A percentile compares a stretch with the other conserved stretches of the same genome.
Conservation (phyloP, 2,113 vertebrate species). For the Catagonus wagneri region DNA sequence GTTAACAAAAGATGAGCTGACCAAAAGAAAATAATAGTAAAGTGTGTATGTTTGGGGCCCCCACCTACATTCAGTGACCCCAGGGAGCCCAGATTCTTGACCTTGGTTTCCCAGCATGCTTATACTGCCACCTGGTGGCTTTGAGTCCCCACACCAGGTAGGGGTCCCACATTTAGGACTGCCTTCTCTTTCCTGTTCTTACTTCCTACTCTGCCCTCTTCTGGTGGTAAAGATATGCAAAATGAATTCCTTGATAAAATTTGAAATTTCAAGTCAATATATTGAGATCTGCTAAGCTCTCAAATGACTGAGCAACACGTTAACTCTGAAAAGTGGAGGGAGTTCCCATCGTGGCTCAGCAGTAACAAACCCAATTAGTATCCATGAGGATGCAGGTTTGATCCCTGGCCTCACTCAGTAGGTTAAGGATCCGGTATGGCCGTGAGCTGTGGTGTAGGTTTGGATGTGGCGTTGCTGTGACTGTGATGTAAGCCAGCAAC, state of each 20-base stretch:
- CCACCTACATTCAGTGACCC: rapidly evolving
- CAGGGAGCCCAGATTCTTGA: rapidly evolving
- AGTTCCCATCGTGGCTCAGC: no score
- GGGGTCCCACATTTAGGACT: neutral
- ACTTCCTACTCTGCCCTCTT: slow-evolving; percentile 11
- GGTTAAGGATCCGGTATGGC: no score
- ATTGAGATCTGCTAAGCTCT: neutral
- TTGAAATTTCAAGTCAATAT: neutral
- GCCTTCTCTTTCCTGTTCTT: neutral
- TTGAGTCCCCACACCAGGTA: neutral
- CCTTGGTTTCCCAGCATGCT: neutral
- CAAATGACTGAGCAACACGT: neutral
- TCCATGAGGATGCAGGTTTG: no score
- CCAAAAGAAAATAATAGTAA: neutral
- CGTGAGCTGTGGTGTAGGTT: no score
- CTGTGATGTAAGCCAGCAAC: no score
- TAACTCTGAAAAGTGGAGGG: neutral
- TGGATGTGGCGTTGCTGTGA: no score
- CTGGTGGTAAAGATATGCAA: slow-evolving; percentile 26
- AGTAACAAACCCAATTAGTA: no score
- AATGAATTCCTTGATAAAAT: neutral
- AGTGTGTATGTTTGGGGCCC: neutral
- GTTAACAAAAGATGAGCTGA: neutral
- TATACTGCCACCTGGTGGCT: slow-evolving; percentile 71
- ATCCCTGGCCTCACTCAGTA: no score